Conservation (phyloP, 2,888 invertebrate genomes). For the Eupithecia inturbata region DNA sequence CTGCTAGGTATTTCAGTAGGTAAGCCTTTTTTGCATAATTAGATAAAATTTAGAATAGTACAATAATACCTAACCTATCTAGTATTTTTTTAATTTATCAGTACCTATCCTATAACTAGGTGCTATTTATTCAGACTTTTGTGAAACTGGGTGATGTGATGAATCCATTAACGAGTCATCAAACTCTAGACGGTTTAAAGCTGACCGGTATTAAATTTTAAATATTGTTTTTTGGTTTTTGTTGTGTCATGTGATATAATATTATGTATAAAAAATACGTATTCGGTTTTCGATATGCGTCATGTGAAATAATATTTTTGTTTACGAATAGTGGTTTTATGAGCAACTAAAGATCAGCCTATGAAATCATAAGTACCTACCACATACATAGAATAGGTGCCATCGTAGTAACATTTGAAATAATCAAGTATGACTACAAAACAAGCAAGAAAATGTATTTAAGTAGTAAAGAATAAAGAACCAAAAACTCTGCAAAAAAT, state of each 20-base stretch:
- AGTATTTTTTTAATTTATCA: neutral
- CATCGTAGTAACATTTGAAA: neutral
- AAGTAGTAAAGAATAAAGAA: neutral
- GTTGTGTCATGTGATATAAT: too few species aligned
- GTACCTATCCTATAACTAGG: neutral
- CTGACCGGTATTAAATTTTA: neutral
- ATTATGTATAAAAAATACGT: neutral
- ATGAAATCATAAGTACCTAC: neutral
- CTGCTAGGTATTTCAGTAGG: neutral
- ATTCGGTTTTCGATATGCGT: neutral
- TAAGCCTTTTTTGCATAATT: neutral
- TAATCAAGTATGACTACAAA: neutral
- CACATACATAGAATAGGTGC: neutral
- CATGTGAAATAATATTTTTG: neutral
- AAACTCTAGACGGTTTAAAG: neutral
- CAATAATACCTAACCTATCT: neutral
- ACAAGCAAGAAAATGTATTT: neutral
- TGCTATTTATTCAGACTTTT: neutral
- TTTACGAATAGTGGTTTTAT: neutral
- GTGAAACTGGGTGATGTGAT: conserved; percentile 2
- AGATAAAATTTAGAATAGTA: neutral
- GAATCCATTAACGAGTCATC: conserved; percentile 3
- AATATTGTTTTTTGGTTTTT: too few species aligned
- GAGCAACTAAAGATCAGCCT: neutral
- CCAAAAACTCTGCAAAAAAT: neutral